Percentiles rank a stretch among this genome's conserved stretches.
Evolutionary conservation across 2,888 invertebrate genomes (phyloP).

Genomic region (Pimpla rufipes): DNA sequence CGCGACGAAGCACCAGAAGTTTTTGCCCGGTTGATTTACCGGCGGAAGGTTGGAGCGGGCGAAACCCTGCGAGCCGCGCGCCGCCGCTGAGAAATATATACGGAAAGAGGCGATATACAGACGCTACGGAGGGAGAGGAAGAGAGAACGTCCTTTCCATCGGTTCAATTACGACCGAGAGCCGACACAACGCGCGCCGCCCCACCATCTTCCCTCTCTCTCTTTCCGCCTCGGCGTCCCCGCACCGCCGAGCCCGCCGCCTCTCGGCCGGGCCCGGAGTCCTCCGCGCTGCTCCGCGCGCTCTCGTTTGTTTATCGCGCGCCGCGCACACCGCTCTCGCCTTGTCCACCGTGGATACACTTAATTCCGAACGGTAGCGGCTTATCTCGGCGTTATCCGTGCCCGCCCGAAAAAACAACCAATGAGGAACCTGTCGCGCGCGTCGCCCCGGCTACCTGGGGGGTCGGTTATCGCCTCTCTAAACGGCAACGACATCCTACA

Average conservation of each 20-base stretch:
- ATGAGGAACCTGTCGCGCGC: constrained; percentile 19
- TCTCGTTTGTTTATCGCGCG: constrained; percentile 7
- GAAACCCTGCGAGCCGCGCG: constrained; percentile 27
- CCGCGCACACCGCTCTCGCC: neutral
- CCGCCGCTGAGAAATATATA: constrained; percentile 29
- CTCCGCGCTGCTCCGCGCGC: constrained; percentile 16
- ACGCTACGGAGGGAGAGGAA: constrained; percentile 37
- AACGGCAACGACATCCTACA: constrained; percentile 25
- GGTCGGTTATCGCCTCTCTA: constrained; percentile 47
- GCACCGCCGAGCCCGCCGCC: neutral
- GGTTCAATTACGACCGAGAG: constrained; percentile 50
- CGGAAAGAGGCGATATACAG: constrained; percentile 28
- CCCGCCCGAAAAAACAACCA: constrained; percentile 10
- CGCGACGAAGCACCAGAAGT: constrained; percentile 38
- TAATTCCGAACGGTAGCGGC: constrained; percentile 37
- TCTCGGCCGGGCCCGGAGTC: neutral
- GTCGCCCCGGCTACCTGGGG: constrained; percentile 21
- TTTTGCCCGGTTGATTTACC: constrained; percentile 60
- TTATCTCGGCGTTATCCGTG: constrained; percentile 26
- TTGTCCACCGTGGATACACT: neutral
- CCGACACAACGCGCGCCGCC: constrained; percentile 28
- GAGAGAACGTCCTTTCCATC: constrained; percentile 47
- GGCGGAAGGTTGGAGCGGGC: constrained; percentile 36
- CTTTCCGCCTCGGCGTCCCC: neutral
- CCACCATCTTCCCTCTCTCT: neutral